Evolutionary conservation across 2,797 vertebrate genomes (phyloP), one percentile per base, ranked within the genome.

Genomic region (Setipinna tenuifilis): DNA sequence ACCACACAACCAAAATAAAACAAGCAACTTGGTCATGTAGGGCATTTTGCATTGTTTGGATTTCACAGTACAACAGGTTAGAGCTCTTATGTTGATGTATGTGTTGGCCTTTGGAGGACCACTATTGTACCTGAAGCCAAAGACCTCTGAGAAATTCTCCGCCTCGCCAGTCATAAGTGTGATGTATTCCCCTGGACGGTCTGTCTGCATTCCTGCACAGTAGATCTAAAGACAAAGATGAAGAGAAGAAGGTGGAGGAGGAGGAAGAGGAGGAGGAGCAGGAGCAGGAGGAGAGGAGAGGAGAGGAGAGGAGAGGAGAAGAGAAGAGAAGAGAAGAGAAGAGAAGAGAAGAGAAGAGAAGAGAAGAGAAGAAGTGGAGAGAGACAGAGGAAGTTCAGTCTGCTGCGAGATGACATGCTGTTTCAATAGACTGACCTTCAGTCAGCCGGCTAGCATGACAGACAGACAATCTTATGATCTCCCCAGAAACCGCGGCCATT

Each of bases 71-170:
- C 16, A 14, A 31, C 31, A 9, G 17, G 17, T 19, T 9, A 11
- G 31, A 78, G 31, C 16, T 21, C 19, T 78, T 21, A 19, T 41
- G 5, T 78, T 6, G 6, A 89, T 85, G 85, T 86, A 85, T 83
- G 48, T 31, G 78, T 62, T 68, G 84, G 86, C 48, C 89, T 93
- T 31, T n/a, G 35, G 71, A 78, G 71, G 35, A 16, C 35, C 35
- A 21, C 17, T 9, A 41, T 16, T 11, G 35, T 96, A 99, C 98
- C 98, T 99, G 95, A 97, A 97, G 88, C 96, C 97, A 86, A 98
- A 99, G 71, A 99, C 98, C 93, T 99, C 98, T 0, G 98, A 99
- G 91, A 97, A 99, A 92, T 99, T 99, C 92, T 99, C 97, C 17
- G 92, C 94, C 87, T 98, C 97, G 0, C 97, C 96, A 0, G 94